Percentiles rank a stretch among this genome's conserved stretches.
phyloP scores from a whole-genome alignment of 2,113 vertebrate species.

The Cyanoderma ruficeps region DNA sequence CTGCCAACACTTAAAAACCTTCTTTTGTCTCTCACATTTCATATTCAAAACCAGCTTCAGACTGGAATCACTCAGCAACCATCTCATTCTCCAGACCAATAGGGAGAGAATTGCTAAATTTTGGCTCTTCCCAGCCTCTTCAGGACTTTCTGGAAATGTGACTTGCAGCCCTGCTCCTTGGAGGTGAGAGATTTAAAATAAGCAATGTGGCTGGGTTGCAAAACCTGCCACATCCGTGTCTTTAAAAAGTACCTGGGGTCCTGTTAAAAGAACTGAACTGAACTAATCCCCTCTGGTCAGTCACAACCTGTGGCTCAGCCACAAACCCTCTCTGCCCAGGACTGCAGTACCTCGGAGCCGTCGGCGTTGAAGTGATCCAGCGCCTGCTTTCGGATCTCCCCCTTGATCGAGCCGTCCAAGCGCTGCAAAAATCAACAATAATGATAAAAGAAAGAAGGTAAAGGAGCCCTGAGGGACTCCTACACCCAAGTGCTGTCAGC shows the following conservation, averaged over 20 bases:
- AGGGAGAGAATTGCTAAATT: neutral
- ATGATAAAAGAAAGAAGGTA: neutral
- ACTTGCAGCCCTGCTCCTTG: neutral
- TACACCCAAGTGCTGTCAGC: neutral
- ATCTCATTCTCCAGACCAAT: neutral
- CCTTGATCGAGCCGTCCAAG: slow-evolving; percentile 96
- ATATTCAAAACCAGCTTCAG: neutral
- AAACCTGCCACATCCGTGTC: neutral
- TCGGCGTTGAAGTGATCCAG: slow-evolving; percentile 99
- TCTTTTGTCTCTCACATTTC: neutral
- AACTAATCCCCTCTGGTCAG: neutral
- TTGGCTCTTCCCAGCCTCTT: neutral
- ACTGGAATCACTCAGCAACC: neutral
- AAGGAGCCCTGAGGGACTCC: slow-evolving; percentile 11
- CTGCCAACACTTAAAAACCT: neutral
- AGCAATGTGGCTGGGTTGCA: neutral
- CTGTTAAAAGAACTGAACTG: neutral
- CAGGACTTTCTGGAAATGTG: neutral
- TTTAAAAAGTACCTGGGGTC: neutral
- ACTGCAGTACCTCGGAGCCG: slow-evolving; percentile 90
- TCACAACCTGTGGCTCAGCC: neutral
- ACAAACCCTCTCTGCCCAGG: neutral
- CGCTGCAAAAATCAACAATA: slow-evolving; percentile 79
- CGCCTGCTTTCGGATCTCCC: slow-evolving; percentile 97
- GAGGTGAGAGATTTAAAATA: neutral